These are phyloP conservation scores for Gasterosteus aculeatus DNA, from an alignment of 2,113 vertebrate species.

Conservation along the genomic window DNA sequence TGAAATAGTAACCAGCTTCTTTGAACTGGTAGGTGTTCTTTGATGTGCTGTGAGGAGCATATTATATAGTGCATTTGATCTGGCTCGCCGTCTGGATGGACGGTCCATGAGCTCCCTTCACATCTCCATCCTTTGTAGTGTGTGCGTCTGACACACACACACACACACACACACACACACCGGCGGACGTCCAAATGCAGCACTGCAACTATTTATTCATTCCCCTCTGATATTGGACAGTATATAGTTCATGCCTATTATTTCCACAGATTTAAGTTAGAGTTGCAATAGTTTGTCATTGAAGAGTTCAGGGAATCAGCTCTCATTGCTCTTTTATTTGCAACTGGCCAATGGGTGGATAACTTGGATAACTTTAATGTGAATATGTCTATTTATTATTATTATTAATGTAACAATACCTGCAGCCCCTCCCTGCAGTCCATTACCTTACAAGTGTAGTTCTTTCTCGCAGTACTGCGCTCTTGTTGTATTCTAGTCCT, in stretches of 20 bases:
- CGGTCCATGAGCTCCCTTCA: conserved; percentile 38
- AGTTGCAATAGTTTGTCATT: background rate
- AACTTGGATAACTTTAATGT: background rate
- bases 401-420: no score
- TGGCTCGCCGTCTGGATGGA: conserved; percentile 39
- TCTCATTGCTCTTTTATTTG: conserved; percentile 9
- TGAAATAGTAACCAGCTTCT: conserved; percentile 59
- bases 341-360: background rate
- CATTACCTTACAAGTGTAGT: background rate
- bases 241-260: background rate
- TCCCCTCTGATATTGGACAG: background rate
- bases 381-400: no score
- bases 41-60: conserved; percentile 55
- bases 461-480: background rate
- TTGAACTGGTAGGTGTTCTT: conserved; percentile 68
- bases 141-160: background rate
- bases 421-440: no score
- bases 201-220: background rate
- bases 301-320: conserved; percentile 6
- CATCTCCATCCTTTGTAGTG: conserved; percentile 62
- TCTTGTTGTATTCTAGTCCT: conserved; percentile 21
- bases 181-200: background rate
- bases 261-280: background rate
- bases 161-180: background rate
- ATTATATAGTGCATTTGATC: conserved; percentile 54